phyloP scores from a whole-genome alignment of 2,888 invertebrate species.

The Chrysina gloriosa region DNA sequence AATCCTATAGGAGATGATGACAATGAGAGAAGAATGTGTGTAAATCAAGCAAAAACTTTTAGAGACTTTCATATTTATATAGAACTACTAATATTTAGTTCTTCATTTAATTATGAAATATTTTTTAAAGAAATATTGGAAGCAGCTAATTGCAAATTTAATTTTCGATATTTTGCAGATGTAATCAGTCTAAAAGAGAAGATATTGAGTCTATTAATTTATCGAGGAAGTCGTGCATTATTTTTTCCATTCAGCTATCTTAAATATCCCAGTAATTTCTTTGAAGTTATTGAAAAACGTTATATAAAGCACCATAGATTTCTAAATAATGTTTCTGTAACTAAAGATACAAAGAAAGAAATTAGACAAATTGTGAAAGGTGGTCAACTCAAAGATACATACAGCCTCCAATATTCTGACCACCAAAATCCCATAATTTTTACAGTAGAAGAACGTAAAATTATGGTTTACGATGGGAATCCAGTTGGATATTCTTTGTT shows the following conservation, averaged over 20 bases:
- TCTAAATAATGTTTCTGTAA: conserved; percentile 36
- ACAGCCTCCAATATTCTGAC: conserved; percentile 16
- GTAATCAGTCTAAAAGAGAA: conserved; percentile 36
- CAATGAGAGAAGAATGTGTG: conserved; percentile 53
- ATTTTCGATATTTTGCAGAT: conserved; percentile 38
- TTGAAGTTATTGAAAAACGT: conserved; percentile 39
- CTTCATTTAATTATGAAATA: conserved; percentile 52
- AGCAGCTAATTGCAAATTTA: conserved; percentile 41
- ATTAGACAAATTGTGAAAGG: conserved; percentile 25
- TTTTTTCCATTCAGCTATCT: conserved; percentile 38
- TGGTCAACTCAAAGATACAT: conserved; percentile 9
- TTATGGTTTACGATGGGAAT: conserved; percentile 15
- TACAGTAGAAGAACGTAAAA: conserved; percentile 9
- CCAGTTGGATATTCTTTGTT: conserved; percentile 28
- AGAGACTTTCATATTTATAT: conserved; percentile 50
- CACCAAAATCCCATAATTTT: conserved; percentile 24
- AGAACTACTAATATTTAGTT: conserved; percentile 52
- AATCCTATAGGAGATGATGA: conserved; percentile 52
- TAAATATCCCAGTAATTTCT: neutral
- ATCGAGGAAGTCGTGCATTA: conserved; percentile 24
- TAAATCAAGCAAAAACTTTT: conserved; percentile 58
- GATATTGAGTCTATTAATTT: conserved; percentile 33
- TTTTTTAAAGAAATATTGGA: conserved; percentile 58
- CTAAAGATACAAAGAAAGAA: conserved; percentile 32
- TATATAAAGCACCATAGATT: conserved; percentile 36